A percentile compares a stretch with the other conserved stretches of the same genome.
Conservation (phyloP, 2,888 invertebrate genomes). For the Patella ulyssiponensis region DNA sequence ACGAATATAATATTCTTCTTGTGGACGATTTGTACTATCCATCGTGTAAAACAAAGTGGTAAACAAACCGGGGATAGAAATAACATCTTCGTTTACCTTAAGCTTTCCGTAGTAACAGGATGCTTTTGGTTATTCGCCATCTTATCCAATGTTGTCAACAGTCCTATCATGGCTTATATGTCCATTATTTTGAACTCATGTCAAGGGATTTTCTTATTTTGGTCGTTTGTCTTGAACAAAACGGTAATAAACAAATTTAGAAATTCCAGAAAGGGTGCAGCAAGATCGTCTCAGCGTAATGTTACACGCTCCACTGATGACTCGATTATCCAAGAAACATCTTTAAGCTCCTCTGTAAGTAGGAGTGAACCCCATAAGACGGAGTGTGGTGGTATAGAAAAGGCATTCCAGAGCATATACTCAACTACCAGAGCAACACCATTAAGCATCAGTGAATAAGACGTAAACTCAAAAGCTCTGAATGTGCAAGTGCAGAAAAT, state of each 20-base stretch:
- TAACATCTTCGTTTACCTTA: constrained; percentile 42
- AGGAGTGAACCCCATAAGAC: no score
- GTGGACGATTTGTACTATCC: constrained; percentile 40
- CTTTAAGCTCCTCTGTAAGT: no score
- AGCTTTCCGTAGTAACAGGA: constrained; percentile 49
- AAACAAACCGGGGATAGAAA: constrained; percentile 28
- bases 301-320: no score
- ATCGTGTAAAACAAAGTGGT: constrained; percentile 14
- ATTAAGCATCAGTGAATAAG: no score
- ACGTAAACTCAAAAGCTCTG: no score
- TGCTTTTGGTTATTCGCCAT: constrained; percentile 49
- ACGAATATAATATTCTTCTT: constrained; percentile 46
- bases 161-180: constrained; percentile 38
- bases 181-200: constrained; percentile 41
- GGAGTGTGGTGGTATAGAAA: no score
- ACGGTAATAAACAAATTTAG: constrained; percentile 27
- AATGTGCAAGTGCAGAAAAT: no score
- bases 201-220: constrained; percentile 50
- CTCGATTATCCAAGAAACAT: no score
- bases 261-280: no score
- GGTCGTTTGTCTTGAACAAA: constrained; percentile 45
- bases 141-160: constrained; percentile 36
- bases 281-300: no score
- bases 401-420: no score
- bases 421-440: no score